Evolutionary conservation across 2,888 invertebrate genomes (phyloP).

Genomic region (Microplitis manilae): DNA sequence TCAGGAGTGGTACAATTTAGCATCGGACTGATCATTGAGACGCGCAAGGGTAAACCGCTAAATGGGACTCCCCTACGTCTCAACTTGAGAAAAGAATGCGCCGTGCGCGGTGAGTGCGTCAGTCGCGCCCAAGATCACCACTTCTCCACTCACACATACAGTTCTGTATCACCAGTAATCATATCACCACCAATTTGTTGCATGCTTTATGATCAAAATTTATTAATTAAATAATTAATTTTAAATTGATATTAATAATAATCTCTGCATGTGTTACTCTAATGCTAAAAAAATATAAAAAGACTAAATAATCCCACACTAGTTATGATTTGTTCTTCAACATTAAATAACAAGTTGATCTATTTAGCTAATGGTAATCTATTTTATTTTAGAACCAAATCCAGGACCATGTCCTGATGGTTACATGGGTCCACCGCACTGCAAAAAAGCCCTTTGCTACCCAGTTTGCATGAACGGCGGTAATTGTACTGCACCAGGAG

Average conservation of each 20-base stretch:
- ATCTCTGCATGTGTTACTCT: background rate
- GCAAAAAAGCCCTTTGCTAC: constrained; percentile 90
- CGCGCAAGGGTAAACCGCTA: constrained; percentile 83
- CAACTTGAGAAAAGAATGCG: constrained; percentile 93
- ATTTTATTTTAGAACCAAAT: constrained; percentile 80
- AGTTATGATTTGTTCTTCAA: background rate
- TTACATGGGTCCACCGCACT: constrained; percentile 89
- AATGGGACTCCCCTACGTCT: constrained; percentile 90
- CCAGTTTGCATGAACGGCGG: constrained; percentile 95
- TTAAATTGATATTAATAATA: background rate
- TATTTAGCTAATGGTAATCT: constrained; percentile 30
- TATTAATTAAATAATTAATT: background rate
- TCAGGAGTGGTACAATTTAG: constrained; percentile 91
- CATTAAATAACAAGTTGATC: background rate
- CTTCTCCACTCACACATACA: constrained; percentile 67
- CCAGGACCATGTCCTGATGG: constrained; percentile 93
- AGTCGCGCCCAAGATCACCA: constrained; percentile 70
- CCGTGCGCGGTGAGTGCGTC: constrained; percentile 87
- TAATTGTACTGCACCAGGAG: constrained; percentile 90
- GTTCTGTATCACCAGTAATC: constrained; percentile 70
- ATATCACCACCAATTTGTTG: constrained; percentile 61
- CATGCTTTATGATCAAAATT: constrained; percentile 56
- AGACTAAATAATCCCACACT: constrained; percentile 12
- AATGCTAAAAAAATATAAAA: constrained; percentile 4
- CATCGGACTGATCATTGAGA: constrained; percentile 88